Evolutionary conservation across 1,140 invertebrate species (phyloP), one percentile per base, ranked within the genome.

Genomic region (Lordiphosa collinella): DNA sequence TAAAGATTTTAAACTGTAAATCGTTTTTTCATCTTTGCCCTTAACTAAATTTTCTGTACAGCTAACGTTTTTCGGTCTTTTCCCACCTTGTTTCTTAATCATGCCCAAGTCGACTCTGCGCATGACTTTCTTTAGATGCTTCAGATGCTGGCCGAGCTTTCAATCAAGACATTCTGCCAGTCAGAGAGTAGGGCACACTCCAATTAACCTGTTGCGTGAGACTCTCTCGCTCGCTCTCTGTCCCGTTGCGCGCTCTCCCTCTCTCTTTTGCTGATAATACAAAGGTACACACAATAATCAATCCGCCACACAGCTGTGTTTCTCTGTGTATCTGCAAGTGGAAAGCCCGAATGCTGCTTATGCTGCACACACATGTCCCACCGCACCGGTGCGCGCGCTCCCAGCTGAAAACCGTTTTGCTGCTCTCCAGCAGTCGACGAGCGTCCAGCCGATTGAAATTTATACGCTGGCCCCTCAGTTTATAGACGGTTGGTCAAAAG

Each of bases 151-250:
- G n/a, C 53, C 54, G 51, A 62, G 55, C 46, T 65, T 53, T 44
- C 6, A 9, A 7, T 10, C 12, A 6, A 1, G 11, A 14, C 7
- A 58, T 50, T 53, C 53, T 49, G 54, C 38, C n/a, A n/a, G 3
- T 10, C 29, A 36, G 16, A 36, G 16, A 40, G 54, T 71, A 63
- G 57, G 34, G 44, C 35, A 22, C 60, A 13, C 18, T 48, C 41
- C 43, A 70, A 73, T 73, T 78, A 78, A 84, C 78, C 78, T 84
- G 78, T 84, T 84, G 78, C 72, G 57, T 54, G 78, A 78, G 53
- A 36, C 43, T 31, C 44, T 50, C 36, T 48, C 29, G 32, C n/a
- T 5, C 14, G 11, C 22, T 41, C 38, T 34, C 32, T 11, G 18
- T 41, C 6, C 6, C 16, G 50, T 38, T n/a, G n/a, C n/a, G 16